phyloP scores from a whole-genome alignment of 2,797 vertebrate species.

The Loriculus beryllinus region DNA sequence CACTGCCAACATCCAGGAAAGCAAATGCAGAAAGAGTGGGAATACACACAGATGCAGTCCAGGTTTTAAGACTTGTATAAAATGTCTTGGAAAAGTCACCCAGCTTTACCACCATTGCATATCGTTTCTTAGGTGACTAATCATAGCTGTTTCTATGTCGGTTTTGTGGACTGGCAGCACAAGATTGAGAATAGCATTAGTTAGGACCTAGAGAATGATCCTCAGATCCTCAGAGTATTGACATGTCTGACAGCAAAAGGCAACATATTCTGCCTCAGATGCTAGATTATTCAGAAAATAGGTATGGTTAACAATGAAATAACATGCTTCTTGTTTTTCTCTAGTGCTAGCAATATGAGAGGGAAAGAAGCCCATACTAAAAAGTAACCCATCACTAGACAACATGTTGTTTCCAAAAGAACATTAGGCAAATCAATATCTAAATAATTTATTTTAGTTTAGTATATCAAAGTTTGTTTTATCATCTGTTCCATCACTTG shows the following conservation, averaged over 20 bases:
- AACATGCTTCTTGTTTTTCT: neutral
- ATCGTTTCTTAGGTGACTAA: neutral
- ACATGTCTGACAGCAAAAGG: neutral
- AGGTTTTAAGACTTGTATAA: neutral
- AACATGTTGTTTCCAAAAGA: neutral
- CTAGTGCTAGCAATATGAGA: neutral
- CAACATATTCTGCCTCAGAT: neutral
- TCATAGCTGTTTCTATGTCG: neutral
- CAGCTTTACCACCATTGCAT: neutral
- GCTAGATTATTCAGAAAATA: neutral
- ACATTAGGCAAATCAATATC: neutral
- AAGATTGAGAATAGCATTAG: neutral
- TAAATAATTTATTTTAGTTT: neutral
- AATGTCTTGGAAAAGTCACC: neutral
- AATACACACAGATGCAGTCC: neutral
- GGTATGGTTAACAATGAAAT: neutral
- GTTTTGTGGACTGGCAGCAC: neutral
- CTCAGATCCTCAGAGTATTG: neutral
- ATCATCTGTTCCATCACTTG: neutral
- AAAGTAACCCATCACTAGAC: neutral
- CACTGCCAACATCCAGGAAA: neutral
- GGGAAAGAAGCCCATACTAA: neutral
- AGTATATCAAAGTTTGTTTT: neutral
- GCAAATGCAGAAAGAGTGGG: neutral
- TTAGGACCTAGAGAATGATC: neutral